phyloP scores from a whole-genome alignment of 2,113 vertebrate genomes.

The Cardinalis cardinalis region DNA sequence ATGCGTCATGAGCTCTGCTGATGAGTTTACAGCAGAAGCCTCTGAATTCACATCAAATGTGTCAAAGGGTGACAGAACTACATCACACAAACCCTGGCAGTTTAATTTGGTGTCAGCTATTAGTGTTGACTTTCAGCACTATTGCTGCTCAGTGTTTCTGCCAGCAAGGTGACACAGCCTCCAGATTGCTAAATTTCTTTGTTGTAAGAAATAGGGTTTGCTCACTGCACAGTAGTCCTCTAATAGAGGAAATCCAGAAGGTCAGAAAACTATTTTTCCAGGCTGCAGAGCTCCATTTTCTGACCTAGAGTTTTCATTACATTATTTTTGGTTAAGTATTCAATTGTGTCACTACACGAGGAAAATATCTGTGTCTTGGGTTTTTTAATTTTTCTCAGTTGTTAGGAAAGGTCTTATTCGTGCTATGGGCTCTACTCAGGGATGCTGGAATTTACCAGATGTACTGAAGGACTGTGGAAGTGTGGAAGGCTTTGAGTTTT shows the following conservation, averaged over 20 bases:
- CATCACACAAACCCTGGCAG: conserved; percentile 69
- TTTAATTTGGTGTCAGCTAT: conserved; percentile 76
- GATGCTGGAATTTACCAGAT: background rate
- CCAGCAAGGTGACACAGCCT: conserved; percentile 69
- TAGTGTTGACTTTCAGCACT: conserved; percentile 70
- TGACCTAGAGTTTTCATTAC: conserved; percentile 41
- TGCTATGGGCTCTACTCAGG: background rate
- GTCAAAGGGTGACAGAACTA: conserved; percentile 70
- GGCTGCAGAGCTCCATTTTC: background rate
- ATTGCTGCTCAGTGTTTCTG: conserved; percentile 66
- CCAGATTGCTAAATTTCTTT: conserved; percentile 67
- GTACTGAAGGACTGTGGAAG: background rate
- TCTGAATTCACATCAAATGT: conserved; percentile 66
- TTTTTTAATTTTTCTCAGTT: background rate
- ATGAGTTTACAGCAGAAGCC: conserved; percentile 68
- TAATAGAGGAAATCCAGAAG: conserved; percentile 41
- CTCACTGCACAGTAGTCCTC: conserved; percentile 34
- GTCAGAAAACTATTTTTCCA: conserved; percentile 35
- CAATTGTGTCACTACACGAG: background rate
- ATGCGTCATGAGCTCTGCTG: conserved; percentile 64
- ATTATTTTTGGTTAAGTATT: conserved; percentile 47
- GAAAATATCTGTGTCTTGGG: background rate
- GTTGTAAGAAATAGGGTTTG: conserved; percentile 61
- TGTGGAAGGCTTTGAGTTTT: background rate
- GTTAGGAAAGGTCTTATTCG: background rate